Evolutionary conservation across 2,113 vertebrate genomes (phyloP), one percentile per base, ranked within the genome.

Genomic region (Pteruthius melanotis): DNA sequence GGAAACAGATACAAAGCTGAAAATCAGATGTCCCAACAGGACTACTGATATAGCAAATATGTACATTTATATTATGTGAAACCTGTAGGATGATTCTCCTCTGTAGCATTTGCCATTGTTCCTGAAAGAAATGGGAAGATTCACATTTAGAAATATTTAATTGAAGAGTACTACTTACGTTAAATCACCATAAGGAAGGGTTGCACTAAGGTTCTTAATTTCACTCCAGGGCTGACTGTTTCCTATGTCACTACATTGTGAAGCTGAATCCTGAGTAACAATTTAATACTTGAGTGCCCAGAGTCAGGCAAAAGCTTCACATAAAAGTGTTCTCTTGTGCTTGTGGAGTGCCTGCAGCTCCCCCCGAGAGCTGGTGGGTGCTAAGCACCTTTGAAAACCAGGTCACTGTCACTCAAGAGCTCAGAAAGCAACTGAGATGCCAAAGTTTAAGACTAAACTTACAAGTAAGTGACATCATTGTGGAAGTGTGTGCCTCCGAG

Each of bases 281-380:
- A 92, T 96, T 96, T 93, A 90, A 94, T 96, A 94, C 92, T 92
- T 83, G 75, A 94, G 52, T 90, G 88, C 94, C 82, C 92, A 68
- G 82, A 91, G 39, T 79, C 59, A 93, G 82, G 89, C 75, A 91
- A 47, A 74, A 54, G 45, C 56, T 90, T 85, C 94, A 54, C 68
- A 66, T 95, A 66, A 95, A 95, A 95, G 94, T 83, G 87, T 93
- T 95, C 70, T 87, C 89, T 87, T 92, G 91, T 84, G 91, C 7
- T 1, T 1, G 10, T 30, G 1, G 5, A 95, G 44, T 33, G 94
- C 93, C 87, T 85, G 94, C 87, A 91, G 92, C 92, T 90, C 50
- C 71, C 87, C 52, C 6, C 3, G 0, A 93, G 92, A 95, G 47
- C 39, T 50, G 24, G 40, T 84, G 94, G 94, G 93, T 93, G 94